These are phyloP conservation scores for Drosophila kuntzei DNA, from an alignment of 2,888 invertebrate species.

Conservation along the genomic window DNA sequence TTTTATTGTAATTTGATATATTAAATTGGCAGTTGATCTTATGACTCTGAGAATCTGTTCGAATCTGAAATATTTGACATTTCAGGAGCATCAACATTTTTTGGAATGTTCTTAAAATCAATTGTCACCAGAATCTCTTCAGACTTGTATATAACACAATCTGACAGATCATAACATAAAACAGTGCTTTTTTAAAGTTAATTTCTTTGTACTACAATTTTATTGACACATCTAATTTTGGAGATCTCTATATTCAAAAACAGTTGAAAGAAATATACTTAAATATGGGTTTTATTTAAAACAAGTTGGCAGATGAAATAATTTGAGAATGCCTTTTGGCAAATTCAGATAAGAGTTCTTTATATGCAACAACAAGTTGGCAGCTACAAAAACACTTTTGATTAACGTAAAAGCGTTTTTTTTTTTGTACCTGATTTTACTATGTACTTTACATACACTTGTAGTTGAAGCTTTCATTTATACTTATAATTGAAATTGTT, in stretches of 20 bases:
- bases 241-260: background rate
- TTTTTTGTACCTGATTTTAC: background rate
- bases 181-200: background rate
- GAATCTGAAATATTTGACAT: too few species aligned
- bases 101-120: too few species aligned
- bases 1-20: background rate
- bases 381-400: background rate
- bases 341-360: background rate
- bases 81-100: too few species aligned
- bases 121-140: too few species aligned
- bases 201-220: background rate
- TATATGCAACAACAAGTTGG: background rate
- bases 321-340: background rate
- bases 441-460: background rate
- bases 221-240: background rate
- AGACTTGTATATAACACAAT: too few species aligned
- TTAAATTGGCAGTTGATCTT: background rate
- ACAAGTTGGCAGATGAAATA: background rate
- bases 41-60: too few species aligned
- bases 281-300: background rate
- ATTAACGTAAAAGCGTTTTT: background rate
- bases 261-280: background rate
- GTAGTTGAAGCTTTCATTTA: slow-evolving; percentile 2
- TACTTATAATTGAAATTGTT: slow-evolving; percentile 13
- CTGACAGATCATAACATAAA: too few species aligned